Base-by-base conservation (phyloP, 2,888 invertebrate species). In the Polymixis flavicincta region DNA sequence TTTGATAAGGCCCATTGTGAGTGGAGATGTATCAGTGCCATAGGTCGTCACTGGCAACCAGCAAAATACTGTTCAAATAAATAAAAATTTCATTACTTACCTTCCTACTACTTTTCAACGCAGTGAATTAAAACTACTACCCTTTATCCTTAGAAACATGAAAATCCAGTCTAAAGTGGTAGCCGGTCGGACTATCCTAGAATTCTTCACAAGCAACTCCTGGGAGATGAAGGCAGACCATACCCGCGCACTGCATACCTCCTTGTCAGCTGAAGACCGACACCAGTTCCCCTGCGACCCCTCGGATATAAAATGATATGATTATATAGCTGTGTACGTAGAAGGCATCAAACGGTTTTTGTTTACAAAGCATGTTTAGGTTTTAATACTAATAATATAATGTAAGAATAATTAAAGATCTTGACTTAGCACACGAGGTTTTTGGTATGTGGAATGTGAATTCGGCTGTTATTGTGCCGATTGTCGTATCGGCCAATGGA, bases 191-290 rank as follows among this genome's bases (percentile, higher is more conserved):
- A 37, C 64, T 25, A 2, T 55, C 8, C 28, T 82, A 8, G 70
- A 68, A 4, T 85, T 48, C 61, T 84, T 78, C 42, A 85, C 84
- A 2, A 61, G 64, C 2, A 32, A 85, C 13, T 64, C 82, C 22
- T 84, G 82, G 85, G 73, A 74, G 45, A 85, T 84, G 82, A 75
- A 78, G 66, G 61, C 57, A 0, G 71, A 78, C 13, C 64, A 57
- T 13, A 69, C 78, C 8, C 65, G 63, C 0, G 65, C 57, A 14
- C 65, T 85, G 13, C 48, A 72, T 22, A 71, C 67, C 9, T 67
- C 82, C 5, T 66, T 84, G 32, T 82, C 82, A 63, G 13, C 22
- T n/a, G 25, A 73, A 14, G 84, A 84, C 32, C 59, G 54, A 60
- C 52, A 32, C 0, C 61, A 25, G 52, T 84, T 85, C 48, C 73